These are phyloP conservation scores for Aythya baeri DNA, from an alignment of 2,113 vertebrate species.

Conservation along the genomic window DNA sequence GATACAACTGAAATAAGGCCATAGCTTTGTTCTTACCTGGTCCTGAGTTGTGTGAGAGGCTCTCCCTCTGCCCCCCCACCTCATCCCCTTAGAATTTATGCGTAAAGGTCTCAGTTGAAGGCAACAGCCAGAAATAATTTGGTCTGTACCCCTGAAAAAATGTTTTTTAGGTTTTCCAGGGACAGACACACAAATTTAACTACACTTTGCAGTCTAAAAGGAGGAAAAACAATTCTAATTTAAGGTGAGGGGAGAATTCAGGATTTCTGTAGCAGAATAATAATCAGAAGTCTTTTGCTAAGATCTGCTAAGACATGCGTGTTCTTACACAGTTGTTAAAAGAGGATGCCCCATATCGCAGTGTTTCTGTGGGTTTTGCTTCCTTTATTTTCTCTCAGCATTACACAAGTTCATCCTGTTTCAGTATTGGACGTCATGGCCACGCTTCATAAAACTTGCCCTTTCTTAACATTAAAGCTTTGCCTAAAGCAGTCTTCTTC, in stretches of 20 bases:
- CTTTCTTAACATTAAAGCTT: background rate
- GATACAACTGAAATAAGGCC: background rate
- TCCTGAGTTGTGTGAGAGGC: background rate
- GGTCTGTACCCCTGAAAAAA: background rate
- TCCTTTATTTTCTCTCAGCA: background rate
- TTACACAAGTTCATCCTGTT: background rate
- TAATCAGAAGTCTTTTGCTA: background rate
- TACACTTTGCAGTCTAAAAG: background rate
- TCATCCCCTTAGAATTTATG: background rate
- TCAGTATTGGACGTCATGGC: fast-evolving
- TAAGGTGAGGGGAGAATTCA: background rate
- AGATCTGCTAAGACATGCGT: background rate
- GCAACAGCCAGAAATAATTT: background rate
- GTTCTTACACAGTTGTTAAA: background rate
- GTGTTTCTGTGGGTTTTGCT: fast-evolving
- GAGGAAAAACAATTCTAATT: background rate
- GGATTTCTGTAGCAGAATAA: background rate
- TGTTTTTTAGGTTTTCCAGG: background rate
- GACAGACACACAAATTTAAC: background rate
- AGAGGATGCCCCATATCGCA: background rate
- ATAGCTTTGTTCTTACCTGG: background rate
- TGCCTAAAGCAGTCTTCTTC: background rate
- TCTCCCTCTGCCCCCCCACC: background rate
- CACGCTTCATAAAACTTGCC: background rate
- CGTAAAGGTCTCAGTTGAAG: background rate